Evolutionary conservation across 2,888 invertebrate genomes (phyloP).

Genomic region (Pachydiplax longipennis): DNA sequence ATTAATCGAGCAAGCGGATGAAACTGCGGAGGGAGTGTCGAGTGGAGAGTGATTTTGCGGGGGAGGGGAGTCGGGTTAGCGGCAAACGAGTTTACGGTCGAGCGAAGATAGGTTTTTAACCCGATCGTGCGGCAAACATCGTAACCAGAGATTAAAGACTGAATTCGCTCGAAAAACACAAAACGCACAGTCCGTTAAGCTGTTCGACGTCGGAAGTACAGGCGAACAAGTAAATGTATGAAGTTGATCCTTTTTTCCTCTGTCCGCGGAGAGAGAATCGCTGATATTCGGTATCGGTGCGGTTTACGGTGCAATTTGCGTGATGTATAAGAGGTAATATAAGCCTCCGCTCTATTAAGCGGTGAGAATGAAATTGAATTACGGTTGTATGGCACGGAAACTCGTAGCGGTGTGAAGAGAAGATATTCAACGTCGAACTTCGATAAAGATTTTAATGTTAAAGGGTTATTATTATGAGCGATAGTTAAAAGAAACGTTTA

Average conservation of each 20-base stretch:
- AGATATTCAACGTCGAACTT: no score
- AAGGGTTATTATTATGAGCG: no score
- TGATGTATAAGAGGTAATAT: background rate
- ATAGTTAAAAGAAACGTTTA: no score
- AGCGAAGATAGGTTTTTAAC: constrained; percentile 1
- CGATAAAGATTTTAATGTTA: no score
- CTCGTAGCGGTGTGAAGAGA: no score
- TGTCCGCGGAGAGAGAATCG: background rate
- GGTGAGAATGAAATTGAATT: no score
- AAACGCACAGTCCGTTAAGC: background rate
- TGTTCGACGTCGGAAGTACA: background rate
- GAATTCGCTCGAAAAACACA: background rate
- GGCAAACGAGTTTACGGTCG: background rate
- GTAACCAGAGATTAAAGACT: background rate
- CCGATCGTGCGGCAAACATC: background rate
- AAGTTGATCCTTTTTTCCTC: background rate
- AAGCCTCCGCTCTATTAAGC: background rate
- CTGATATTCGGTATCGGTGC: background rate
- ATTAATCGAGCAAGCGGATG: background rate
- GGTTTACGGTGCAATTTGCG: background rate
- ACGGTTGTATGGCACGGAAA: no score
- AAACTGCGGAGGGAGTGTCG: background rate
- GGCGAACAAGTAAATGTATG: background rate
- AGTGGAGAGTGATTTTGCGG: background rate
- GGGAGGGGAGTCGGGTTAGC: background rate